Conservation (phyloP, 2,113 vertebrate species). For the Raphicerus campestris region DNA sequence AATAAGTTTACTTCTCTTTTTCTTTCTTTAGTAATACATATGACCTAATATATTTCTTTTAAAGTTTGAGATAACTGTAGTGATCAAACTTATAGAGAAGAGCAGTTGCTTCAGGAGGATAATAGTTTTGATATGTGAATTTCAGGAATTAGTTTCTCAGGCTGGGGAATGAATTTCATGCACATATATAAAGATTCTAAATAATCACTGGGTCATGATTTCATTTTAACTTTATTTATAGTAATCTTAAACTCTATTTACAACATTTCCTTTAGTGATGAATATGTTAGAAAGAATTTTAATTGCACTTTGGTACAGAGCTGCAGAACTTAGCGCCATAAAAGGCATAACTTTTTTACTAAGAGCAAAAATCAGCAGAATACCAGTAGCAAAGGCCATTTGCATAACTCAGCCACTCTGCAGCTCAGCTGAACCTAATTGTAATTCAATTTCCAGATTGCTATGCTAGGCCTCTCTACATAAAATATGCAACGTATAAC, state of each 20-base stretch:
- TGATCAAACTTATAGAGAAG: neutral
- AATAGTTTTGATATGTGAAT: neutral
- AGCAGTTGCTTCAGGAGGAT: neutral
- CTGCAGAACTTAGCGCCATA: slow-evolving; percentile 12
- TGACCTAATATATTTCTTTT: neutral
- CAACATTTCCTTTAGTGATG: neutral
- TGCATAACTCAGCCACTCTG: slow-evolving; percentile 62
- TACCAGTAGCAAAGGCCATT: slow-evolving; percentile 44
- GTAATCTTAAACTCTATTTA: neutral
- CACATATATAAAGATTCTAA: neutral
- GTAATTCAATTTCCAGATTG: slow-evolving; percentile 61
- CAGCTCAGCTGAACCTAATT: slow-evolving; percentile 68
- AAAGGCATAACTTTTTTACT: slow-evolving; percentile 51
- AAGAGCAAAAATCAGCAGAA: slow-evolving; percentile 60
- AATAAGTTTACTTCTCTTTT: neutral
- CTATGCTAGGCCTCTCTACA: slow-evolving; percentile 10
- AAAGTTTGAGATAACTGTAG: neutral
- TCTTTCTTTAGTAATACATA: neutral
- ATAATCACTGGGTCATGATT: neutral
- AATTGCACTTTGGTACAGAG: slow-evolving; percentile 20
- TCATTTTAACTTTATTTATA: slow-evolving; percentile 42
- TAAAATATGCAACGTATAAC: slow-evolving; percentile 61
- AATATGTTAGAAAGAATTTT: neutral
- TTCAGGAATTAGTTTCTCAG: slow-evolving; percentile 40
- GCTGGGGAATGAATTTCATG: neutral